These are phyloP conservation scores for Rhynchonycteris naso DNA, from an alignment of 2,797 vertebrate genomes.

Conservation along the genomic window DNA sequence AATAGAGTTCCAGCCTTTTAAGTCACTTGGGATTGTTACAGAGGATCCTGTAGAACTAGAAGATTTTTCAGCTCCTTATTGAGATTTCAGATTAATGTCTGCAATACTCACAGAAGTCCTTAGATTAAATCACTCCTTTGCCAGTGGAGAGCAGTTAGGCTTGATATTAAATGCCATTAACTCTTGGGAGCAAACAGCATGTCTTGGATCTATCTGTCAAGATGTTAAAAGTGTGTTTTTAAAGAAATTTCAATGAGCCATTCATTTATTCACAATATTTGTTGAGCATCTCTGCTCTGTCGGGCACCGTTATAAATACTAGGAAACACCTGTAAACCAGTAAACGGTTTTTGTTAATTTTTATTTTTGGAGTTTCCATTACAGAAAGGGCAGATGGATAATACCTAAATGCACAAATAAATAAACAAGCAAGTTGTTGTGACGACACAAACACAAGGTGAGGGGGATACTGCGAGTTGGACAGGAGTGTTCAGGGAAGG, in stretches of 20 bases:
- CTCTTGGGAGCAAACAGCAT: not conserved
- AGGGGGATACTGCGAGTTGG: not conserved
- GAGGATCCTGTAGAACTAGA: not conserved
- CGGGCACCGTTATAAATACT: not conserved
- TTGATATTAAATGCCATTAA: not conserved
- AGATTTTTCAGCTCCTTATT: not conserved
- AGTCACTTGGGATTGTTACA: slow-evolving; percentile 32
- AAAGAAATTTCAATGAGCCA: not conserved
- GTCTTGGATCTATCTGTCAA: not conserved
- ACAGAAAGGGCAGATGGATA: not conserved
- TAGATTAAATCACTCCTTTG: not conserved
- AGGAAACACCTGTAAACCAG: not conserved
- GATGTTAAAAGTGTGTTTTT: not conserved
- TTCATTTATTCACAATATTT: not conserved
- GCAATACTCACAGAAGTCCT: not conserved
- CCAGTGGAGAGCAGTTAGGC: not conserved
- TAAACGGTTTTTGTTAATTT: not conserved
- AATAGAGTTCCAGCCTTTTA: not conserved
- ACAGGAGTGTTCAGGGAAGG: not conserved
- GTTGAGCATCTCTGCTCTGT: not conserved
- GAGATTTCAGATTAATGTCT: slow-evolving; percentile 37
- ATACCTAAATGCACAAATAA: not conserved
- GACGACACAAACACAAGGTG: not conserved
- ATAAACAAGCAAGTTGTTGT: not conserved
- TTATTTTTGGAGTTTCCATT: not conserved